A percentile compares a stretch with the other conserved stretches of the same genome.
Evolutionary conservation across 1,140 invertebrate genomes (phyloP).

Genomic region (Thalassaphorura encarpata): DNA sequence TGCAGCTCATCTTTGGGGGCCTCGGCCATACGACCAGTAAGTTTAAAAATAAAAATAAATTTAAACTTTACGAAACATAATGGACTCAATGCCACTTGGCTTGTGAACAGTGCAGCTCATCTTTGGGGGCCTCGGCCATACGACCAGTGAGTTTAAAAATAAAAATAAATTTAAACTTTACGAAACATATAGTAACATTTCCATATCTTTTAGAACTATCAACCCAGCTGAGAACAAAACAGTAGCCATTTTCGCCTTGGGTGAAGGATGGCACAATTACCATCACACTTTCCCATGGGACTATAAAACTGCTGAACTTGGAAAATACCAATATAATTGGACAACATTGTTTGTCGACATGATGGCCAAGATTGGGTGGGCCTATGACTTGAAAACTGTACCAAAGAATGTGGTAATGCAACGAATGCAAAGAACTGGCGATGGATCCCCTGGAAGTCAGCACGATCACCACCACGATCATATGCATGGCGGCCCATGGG

Average conservation of each 20-base stretch:
- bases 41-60: constrained; percentile 23
- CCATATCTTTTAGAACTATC: constrained; percentile 47
- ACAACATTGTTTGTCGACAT: constrained; percentile 54
- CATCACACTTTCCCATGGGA: constrained; percentile 95
- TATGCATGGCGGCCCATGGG: constrained; percentile 50
- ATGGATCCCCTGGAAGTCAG: constrained; percentile 42
- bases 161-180: not conserved
- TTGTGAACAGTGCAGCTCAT: constrained; percentile 71
- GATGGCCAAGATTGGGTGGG: constrained; percentile 49
- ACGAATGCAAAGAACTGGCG: constrained; percentile 48
- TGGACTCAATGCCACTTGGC: constrained; percentile 81
- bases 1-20: constrained; percentile 49
- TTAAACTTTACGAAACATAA: constrained; percentile 10
- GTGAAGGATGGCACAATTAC: constrained; percentile 91
- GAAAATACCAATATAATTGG: constrained; percentile 51
- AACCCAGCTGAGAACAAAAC: constrained; percentile 61
- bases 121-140: constrained; percentile 49
- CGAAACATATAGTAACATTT: not conserved
- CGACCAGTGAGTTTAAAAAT: constrained; percentile 41
- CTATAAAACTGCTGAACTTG: constrained; percentile 69
- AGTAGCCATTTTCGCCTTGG: constrained; percentile 60
- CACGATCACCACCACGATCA: constrained; percentile 9
- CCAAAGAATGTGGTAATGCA: constrained; percentile 40
- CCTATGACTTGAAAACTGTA: constrained; percentile 49
- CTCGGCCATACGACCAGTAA: constrained; percentile 48